A percentile compares a stretch with the other conserved stretches of the same genome.
phyloP scores from a whole-genome alignment of 2,113 vertebrate genomes.

The Cinclus cinclus region DNA sequence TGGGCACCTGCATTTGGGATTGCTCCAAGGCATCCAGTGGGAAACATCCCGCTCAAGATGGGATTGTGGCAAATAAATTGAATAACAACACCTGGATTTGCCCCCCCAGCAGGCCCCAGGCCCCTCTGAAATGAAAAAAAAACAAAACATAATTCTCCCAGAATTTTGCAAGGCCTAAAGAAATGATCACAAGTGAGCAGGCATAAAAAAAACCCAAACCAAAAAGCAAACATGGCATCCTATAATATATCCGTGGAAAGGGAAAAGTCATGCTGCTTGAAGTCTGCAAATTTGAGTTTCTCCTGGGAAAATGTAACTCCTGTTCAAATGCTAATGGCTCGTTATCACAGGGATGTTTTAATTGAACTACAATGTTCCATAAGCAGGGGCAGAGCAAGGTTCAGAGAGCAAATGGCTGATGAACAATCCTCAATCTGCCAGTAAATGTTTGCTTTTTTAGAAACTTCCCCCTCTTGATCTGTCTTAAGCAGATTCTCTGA shows the following conservation, averaged over 20 bases:
- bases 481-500: neutral
- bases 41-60: neutral
- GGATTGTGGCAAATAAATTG: neutral
- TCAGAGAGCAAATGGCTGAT: constrained; percentile 32
- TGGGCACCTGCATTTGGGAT: neutral
- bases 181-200: neutral
- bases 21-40: neutral
- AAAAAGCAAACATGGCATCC: neutral
- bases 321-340: constrained; percentile 28
- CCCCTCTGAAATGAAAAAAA: neutral
- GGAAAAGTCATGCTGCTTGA: neutral
- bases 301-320: neutral
- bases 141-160: neutral
- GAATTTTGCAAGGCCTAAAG: neutral
- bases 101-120: neutral
- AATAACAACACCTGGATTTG: neutral
- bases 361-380: neutral
- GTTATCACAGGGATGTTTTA: constrained; percentile 16
- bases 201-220: neutral
- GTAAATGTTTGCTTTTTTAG: constrained; percentile 6
- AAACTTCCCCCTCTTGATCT: constrained; percentile 5
- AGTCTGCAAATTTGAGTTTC: neutral
- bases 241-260: neutral
- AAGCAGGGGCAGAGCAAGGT: neutral
- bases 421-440: neutral